phyloP scores from a whole-genome alignment of 2,888 invertebrate species.

The Nymphalis c-album region DNA sequence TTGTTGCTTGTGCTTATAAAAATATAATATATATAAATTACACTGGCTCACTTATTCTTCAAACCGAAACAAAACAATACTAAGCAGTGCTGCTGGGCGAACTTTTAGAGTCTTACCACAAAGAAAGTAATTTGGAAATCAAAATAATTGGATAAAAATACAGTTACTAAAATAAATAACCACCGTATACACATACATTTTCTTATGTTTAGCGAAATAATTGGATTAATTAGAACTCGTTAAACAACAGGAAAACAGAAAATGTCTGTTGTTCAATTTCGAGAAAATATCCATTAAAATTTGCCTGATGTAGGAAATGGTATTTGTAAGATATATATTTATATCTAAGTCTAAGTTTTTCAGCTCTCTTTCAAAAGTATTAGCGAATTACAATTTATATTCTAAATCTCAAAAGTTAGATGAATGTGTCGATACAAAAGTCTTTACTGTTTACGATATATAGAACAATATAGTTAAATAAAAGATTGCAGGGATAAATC shows the following conservation, averaged over 20 bases:
- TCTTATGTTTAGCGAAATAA: background rate
- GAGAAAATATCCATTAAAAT: background rate
- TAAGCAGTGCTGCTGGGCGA: no score
- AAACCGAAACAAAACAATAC: no score
- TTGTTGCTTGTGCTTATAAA: no score
- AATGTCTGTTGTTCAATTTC: background rate
- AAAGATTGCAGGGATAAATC: background rate
- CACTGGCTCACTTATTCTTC: no score
- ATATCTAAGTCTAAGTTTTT: no score
- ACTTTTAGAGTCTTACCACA: no score
- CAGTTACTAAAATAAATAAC: background rate
- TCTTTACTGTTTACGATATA: background rate
- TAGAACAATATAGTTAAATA: background rate
- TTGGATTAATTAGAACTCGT: background rate
- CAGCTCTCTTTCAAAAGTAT: background rate
- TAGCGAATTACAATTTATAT: background rate
- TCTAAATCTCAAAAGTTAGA: background rate
- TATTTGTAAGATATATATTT: background rate
- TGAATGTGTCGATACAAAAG: no score
- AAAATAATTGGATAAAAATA: no score
- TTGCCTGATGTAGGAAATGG: background rate
- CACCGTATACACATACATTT: background rate
- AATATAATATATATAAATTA: no score
- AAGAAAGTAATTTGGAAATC: no score
- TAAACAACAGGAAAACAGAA: constrained; percentile 5